Base-by-base conservation (phyloP, 1,140 invertebrate species). In the Drosophila grimshawi region DNA sequence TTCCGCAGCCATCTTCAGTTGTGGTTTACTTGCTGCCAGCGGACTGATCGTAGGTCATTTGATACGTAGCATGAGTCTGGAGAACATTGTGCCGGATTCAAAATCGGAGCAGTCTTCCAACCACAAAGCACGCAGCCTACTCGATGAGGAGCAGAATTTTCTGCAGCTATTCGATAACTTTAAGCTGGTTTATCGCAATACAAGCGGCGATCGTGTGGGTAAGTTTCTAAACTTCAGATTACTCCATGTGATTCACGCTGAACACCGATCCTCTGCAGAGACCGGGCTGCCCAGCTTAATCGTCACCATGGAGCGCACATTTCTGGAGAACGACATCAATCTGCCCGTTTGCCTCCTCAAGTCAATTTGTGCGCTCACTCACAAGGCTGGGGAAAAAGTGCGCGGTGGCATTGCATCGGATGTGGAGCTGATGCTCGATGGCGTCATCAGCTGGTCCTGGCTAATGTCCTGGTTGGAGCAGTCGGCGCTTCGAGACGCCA, bases 121-220 rank as follows among this genome's bases (percentile, higher is more conserved):
- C 30, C 66, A 66, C 32, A 59, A 49, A 4, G 45, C 57, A 1
- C 69, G 80, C 5, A 41, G 67, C 1, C 41, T 68, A 2, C 30
- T 61, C 10, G 71, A 81, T 1, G 71, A 73, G 3, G 55, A 81
- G 5, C 33, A 51, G 4, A 56, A 33, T 37, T 62, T 83, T 2
- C 35, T 73, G 3, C 59, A 57, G 41, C 46, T 89, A 2, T 66
- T 92, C 5, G 75, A 92, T 2, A 73, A 88, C 39, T 88, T 92
- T 8, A 91, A 90, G 51, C 60, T 92, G 1, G 59, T 92, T 4
- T 90, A 92, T 55, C 79, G 62, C 52, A 91, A 92, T 35, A 68
- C 62, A 8, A 86, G 77, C 5, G 90, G 90, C 27, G 67, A 69
- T 11, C 66, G 76, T 19, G 79, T 92, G 52, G 90, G 90, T 91